Conservation (phyloP, 2,113 vertebrate species). For the Xiphophorus hellerii region DNA sequence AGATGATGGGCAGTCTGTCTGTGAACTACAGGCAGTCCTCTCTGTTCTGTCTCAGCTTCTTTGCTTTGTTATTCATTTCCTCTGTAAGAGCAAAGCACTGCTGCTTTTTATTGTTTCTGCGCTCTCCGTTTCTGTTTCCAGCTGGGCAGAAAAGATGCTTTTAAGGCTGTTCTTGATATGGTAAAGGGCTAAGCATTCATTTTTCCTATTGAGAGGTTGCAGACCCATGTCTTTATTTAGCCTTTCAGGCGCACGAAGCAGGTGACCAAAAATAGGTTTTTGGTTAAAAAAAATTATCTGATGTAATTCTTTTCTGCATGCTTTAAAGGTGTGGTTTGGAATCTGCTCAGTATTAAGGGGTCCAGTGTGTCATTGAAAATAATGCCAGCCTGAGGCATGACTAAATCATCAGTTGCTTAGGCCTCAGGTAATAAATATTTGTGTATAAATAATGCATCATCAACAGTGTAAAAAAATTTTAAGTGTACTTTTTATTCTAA, state of each 20-base stretch:
- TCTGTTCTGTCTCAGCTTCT: slow-evolving; percentile 39
- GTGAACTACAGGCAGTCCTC: slow-evolving; percentile 46
- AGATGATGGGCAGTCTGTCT: slow-evolving; percentile 57
- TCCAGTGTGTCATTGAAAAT: too few species aligned
- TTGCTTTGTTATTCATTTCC: slow-evolving; percentile 29
- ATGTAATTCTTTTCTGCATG: not conserved
- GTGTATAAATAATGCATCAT: too few species aligned
- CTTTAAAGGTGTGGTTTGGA: not conserved
- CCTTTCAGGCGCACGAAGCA: not conserved
- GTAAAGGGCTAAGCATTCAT: not conserved
- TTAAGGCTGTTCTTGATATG: slow-evolving; percentile 2
- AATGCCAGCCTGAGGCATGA: too few species aligned
- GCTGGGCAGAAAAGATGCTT: slow-evolving; percentile 9
- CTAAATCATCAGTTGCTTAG: too few species aligned
- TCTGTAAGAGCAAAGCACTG: slow-evolving; percentile 31
- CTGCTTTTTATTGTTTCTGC: slow-evolving; percentile 17
- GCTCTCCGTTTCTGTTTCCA: slow-evolving; percentile 7
- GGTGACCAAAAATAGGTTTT: not conserved
- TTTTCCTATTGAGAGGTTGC: not conserved
- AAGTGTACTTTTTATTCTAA: too few species aligned
- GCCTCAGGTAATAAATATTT: too few species aligned
- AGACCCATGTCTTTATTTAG: not conserved
- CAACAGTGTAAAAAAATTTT: too few species aligned
- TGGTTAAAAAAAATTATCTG: not conserved
- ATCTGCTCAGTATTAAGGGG: too few species aligned